Base-by-base conservation (phyloP, 2,113 vertebrate species). In the Equus quagga region DNA sequence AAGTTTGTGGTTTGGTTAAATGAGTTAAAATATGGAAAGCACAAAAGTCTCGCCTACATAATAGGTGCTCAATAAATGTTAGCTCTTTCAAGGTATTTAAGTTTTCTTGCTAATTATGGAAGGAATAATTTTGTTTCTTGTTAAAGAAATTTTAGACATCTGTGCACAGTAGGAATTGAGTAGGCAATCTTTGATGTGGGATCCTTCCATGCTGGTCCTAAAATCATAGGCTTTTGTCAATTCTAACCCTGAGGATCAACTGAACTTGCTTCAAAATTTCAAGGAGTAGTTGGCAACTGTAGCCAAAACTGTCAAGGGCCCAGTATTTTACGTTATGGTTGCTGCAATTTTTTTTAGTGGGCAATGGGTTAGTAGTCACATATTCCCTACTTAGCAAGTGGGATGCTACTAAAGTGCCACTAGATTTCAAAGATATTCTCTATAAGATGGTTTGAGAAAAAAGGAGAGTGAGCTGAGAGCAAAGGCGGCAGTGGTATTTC, bases 21-120 rank as follows among this genome's bases (percentile, higher is more conserved):
- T 89, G 11, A 69, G 31, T 83, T 89, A 51, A 85, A 94, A 76
- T 36, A 70, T 46, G 12, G 14, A 89, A 82, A 72, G 24, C 18
- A 51, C 0, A 4, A n/a, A 5, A 54, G 18, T 46, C 11, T 84
- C 65, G 95, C 26, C 2, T 13, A 28, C 11, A 14, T n/a, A 28
- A 19, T 70, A 64, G 1, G 13, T 76, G 15, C 24, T 85, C 8
- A 51, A 15, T 84, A 49, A 65, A 62, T 51, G 10, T 26, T 33
- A 56, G 15, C 19, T 85, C 5, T 76, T 28, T 15, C 19, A 28
- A 65, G 9, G 21, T 62, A 41, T 78, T 90, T 60, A 88, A 41
- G 15, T 31, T 84, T 76, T 54, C 60, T 78, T 0, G 8, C 9
- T 89, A 92, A 80, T 56, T 95, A 56, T 8, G 31, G 58, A 93